Evolutionary conservation across 1,140 invertebrate species (phyloP).

Genomic region (Megalonaias nervosa): DNA sequence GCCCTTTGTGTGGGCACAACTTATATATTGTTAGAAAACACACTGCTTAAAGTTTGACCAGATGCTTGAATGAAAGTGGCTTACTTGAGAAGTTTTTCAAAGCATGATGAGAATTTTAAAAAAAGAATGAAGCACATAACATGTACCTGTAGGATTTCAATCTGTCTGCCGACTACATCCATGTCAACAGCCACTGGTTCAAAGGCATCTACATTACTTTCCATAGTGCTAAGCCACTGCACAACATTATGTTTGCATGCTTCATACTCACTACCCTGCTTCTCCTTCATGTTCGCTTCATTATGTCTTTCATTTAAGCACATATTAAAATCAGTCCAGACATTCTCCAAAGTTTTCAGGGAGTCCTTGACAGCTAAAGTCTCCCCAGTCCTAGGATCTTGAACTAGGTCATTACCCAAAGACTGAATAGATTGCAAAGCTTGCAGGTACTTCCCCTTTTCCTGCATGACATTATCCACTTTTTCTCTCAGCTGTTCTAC

Average conservation of each 20-base stretch:
- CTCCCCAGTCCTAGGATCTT: slow-evolving; percentile 78
- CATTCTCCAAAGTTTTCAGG: slow-evolving; percentile 80
- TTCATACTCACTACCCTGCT: slow-evolving; percentile 89
- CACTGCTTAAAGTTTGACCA: no score
- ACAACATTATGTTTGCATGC: slow-evolving; percentile 86
- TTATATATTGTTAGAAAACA: no score
- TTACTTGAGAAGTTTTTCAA: background rate
- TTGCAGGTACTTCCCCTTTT: slow-evolving; percentile 75
- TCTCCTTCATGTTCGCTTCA: slow-evolving; percentile 84
- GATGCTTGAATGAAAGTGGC: no score
- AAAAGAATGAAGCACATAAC: background rate
- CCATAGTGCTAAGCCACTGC: slow-evolving; percentile 88
- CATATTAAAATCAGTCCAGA: slow-evolving; percentile 83
- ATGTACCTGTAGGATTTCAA: slow-evolving; percentile 84
- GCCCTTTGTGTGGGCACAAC: no score
- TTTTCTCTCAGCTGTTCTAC: slow-evolving; percentile 80
- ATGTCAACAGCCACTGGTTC: slow-evolving; percentile 90
- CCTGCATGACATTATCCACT: slow-evolving; percentile 75
- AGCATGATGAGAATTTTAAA: background rate
- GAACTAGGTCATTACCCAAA: slow-evolving; percentile 86
- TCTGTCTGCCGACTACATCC: slow-evolving; percentile 86
- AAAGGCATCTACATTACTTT: slow-evolving; percentile 79
- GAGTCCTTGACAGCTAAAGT: slow-evolving; percentile 87
- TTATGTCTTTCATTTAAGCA: slow-evolving; percentile 87
- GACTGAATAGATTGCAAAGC: slow-evolving; percentile 85